A percentile compares a stretch with the other conserved stretches of the same genome.
Evolutionary conservation across 2,797 vertebrate species (phyloP).

Genomic region (Pseudotriccus pelzelni): DNA sequence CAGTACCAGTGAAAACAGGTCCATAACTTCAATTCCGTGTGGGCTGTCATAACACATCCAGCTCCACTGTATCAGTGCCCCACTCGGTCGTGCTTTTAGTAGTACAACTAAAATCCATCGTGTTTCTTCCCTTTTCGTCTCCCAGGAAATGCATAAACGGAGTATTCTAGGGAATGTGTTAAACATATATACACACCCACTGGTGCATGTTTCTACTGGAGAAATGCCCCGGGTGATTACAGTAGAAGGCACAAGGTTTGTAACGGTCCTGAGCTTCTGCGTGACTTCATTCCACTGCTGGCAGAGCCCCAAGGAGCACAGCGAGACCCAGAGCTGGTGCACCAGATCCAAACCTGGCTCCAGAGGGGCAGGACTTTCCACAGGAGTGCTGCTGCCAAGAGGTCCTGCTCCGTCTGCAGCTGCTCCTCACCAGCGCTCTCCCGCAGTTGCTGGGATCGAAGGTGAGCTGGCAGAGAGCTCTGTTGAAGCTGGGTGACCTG

Average conservation of each 20-base stretch:
- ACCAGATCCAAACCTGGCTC: background rate
- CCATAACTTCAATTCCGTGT: background rate
- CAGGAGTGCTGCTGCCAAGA: background rate
- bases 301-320: background rate
- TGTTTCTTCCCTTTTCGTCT: background rate
- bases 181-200: background rate
- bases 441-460: fast-evolving
- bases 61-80: background rate
- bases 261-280: background rate
- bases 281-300: background rate
- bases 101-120: background rate
- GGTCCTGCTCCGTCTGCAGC: background rate
- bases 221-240: background rate
- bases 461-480: background rate
- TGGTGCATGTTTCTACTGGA: background rate
- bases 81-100: background rate
- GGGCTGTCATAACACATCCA: background rate
- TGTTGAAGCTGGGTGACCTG: background rate
- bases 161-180: background rate
- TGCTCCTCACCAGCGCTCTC: background rate
- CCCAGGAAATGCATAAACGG: background rate
- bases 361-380: background rate
- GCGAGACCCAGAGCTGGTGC: background rate
- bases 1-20: background rate
- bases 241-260: background rate